Percentiles rank a stretch among this genome's conserved stretches.
Evolutionary conservation across 2,888 invertebrate species (phyloP).

Genomic region (Sinopyrophorus schimmeli): DNA sequence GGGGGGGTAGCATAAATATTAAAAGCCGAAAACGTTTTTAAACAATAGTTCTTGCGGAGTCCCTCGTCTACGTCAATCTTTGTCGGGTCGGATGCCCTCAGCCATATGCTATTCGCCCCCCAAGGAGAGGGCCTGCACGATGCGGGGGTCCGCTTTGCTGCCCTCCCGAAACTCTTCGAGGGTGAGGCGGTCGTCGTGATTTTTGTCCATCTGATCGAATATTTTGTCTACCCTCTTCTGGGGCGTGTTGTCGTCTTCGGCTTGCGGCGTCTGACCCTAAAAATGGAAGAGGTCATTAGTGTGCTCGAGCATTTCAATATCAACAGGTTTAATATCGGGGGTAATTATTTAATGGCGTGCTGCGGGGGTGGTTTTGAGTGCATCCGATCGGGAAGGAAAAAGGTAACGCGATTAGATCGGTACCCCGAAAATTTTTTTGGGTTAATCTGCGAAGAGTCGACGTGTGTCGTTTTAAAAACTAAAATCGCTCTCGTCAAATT

Average conservation of each 20-base stretch:
- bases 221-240: slow-evolving; percentile 98
- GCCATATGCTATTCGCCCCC: slow-evolving; percentile 67
- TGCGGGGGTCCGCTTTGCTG: slow-evolving; percentile 97
- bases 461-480: too few species aligned
- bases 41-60: slow-evolving; percentile 19
- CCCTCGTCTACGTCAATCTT: slow-evolving; percentile 43
- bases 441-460: too few species aligned
- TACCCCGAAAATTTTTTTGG: too few species aligned
- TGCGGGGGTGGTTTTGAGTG: too few species aligned
- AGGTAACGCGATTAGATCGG: too few species aligned
- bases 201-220: slow-evolving; percentile 99
- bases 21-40: slow-evolving; percentile 21
- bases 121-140: slow-evolving; percentile 92
- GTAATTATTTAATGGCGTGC: too few species aligned
- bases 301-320: too few species aligned
- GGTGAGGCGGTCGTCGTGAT: slow-evolving; percentile 94
- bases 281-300: too few species aligned
- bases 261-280: slow-evolving; percentile 83
- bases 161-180: slow-evolving; percentile 97
- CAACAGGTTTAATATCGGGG: too few species aligned
- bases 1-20: too few species aligned
- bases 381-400: too few species aligned
- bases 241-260: slow-evolving; percentile 89
- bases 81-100: slow-evolving; percentile 48
- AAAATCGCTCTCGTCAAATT: too few species aligned